phyloP scores from a whole-genome alignment of 2,888 invertebrate species.

The Dynastes hyllus region DNA sequence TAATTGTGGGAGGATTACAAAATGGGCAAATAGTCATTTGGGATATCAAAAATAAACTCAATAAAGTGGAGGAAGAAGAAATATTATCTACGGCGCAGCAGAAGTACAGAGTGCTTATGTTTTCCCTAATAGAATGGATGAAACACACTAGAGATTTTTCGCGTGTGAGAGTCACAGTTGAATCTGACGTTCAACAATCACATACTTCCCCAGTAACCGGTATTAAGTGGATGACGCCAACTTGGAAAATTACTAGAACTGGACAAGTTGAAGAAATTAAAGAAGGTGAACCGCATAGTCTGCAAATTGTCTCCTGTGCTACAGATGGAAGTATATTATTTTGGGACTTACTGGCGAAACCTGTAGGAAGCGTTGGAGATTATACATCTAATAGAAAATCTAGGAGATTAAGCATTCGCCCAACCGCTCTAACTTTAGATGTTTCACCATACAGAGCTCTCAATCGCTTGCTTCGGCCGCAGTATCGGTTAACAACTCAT shows the following conservation, averaged over 20 bases:
- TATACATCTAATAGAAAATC: slow-evolving; percentile 42
- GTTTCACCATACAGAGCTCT: slow-evolving; percentile 77
- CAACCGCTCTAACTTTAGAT: slow-evolving; percentile 76
- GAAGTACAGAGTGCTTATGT: slow-evolving; percentile 77
- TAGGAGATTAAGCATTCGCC: slow-evolving; percentile 72
- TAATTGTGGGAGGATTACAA: slow-evolving; percentile 81
- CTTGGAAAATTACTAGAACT: slow-evolving; percentile 75
- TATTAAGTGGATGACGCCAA: slow-evolving; percentile 81
- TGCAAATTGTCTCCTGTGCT: slow-evolving; percentile 79
- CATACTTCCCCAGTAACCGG: slow-evolving; percentile 78
- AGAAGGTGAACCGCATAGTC: slow-evolving; percentile 69
- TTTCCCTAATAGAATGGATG: slow-evolving; percentile 81
- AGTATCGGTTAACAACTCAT: slow-evolving; percentile 74
- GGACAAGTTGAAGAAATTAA: slow-evolving; percentile 73
- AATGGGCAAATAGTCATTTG: slow-evolving; percentile 84
- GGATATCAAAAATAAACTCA: slow-evolving; percentile 79
- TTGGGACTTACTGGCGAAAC: slow-evolving; percentile 79
- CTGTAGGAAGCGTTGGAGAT: slow-evolving; percentile 52
- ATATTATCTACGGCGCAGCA: slow-evolving; percentile 77
- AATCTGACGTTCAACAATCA: slow-evolving; percentile 77
- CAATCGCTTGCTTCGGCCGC: slow-evolving; percentile 78
- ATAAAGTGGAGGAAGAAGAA: slow-evolving; percentile 77
- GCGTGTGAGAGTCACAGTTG: slow-evolving; percentile 75
- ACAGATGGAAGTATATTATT: slow-evolving; percentile 81
- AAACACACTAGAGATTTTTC: slow-evolving; percentile 76